Evolutionary conservation across 1,140 invertebrate species (phyloP).

Genomic region (Cydia strobilella): DNA sequence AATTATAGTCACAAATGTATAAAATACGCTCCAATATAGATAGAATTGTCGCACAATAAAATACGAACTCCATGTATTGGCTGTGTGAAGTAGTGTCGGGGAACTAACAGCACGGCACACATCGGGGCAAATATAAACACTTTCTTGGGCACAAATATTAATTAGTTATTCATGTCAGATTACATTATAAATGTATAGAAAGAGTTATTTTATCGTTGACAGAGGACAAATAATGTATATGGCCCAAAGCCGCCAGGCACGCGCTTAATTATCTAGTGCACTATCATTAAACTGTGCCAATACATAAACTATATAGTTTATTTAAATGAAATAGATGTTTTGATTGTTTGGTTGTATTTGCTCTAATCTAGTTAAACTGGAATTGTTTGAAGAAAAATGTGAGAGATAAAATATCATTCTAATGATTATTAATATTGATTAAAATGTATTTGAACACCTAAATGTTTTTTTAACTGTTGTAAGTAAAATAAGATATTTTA

Average conservation of each 20-base stretch:
- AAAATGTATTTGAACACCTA: not conserved
- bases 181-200: too few relatives aligned
- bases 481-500: conserved; percentile 10
- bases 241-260: too few relatives aligned
- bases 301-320: not conserved
- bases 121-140: too few relatives aligned
- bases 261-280: not conserved
- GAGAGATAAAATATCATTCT: not conserved
- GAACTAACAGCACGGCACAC: too few relatives aligned
- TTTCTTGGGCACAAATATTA: too few relatives aligned
- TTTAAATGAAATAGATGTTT: not conserved
- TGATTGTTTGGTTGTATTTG: not conserved
- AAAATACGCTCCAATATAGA: conserved; percentile 2
- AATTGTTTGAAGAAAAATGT: not conserved
- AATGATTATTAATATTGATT: not conserved
- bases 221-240: too few relatives aligned
- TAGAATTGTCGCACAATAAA: not conserved
- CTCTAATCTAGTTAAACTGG: not conserved
- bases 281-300: not conserved
- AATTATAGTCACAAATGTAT: conserved; percentile 7
- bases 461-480: conserved; percentile 8
- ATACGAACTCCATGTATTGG: too few relatives aligned
- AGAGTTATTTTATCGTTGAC: too few relatives aligned
- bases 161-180: too few relatives aligned
- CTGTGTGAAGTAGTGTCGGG: not conserved